Percentiles rank a stretch among this genome's conserved stretches.
Evolutionary conservation across 2,113 vertebrate genomes (phyloP).

Genomic region (Anser brachyrhynchus): DNA sequence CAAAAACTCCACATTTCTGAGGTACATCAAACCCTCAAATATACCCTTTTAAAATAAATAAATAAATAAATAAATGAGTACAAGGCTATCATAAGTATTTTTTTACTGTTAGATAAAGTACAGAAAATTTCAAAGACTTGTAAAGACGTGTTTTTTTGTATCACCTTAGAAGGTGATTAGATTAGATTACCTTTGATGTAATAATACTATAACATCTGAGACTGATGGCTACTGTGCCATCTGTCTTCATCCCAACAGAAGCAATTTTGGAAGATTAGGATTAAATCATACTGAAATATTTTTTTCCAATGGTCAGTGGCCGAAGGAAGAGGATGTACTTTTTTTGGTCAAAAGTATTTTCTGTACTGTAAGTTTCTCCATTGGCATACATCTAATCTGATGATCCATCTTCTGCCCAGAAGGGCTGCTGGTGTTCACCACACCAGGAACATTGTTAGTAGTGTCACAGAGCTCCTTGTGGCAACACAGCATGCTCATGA

Average conservation of each 20-base stretch:
- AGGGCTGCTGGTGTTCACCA: not conserved
- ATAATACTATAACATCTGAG: not conserved
- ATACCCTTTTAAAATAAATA: not conserved
- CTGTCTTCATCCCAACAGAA: not conserved
- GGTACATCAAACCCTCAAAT: not conserved
- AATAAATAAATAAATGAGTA: not conserved
- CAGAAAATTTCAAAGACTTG: not conserved
- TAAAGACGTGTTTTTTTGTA: not conserved
- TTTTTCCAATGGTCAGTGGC: not conserved
- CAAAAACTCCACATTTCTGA: not conserved
- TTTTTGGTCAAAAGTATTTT: not conserved
- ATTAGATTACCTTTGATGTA: not conserved
- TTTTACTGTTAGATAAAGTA: not conserved
- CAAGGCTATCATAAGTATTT: not conserved
- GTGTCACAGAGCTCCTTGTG: not conserved
- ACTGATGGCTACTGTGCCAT: not conserved
- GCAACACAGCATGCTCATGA: fast-evolving
- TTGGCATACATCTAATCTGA: not conserved
- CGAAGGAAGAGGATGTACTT: not conserved
- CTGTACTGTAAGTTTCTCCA: not conserved
- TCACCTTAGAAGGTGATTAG: not conserved
- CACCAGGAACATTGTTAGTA: not conserved
- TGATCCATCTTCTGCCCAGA: not conserved
- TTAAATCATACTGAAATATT: not conserved
- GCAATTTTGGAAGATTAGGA: not conserved